phyloP scores from a whole-genome alignment of 35 echinoderm and acorn worm species.

The Ophioderma brevispina region DNA sequence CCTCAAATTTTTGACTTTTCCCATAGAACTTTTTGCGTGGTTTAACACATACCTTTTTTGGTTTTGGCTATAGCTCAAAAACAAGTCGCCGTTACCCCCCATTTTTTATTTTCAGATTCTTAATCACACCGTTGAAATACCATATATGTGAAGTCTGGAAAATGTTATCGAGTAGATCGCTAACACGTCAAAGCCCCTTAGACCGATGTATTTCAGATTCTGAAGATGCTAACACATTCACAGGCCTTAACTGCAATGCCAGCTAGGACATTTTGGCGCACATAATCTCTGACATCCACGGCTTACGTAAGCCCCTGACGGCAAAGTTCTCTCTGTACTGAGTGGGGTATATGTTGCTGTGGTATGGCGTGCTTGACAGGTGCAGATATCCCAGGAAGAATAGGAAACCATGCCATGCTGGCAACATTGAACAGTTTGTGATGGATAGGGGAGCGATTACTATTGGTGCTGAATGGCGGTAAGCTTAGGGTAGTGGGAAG shows the following conservation, averaged over 20 bases:
- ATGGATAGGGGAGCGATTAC: conserved; percentile 97
- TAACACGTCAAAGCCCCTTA: too few relatives aligned
- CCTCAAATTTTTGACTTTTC: too few relatives aligned
- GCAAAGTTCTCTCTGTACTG: conserved; percentile 93
- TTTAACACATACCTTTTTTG: too few relatives aligned
- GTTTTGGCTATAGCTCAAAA: too few relatives aligned
- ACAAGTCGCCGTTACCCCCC: too few relatives aligned
- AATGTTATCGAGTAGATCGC: too few relatives aligned
- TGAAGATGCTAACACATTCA: conserved; percentile 99
- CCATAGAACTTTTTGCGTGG: too few relatives aligned
- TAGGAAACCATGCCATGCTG: conserved; percentile 86
- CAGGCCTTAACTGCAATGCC: conserved; percentile 95
- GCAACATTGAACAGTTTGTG: conserved; percentile 95
- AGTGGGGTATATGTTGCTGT: conserved; percentile 98
- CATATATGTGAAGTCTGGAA: too few relatives aligned
- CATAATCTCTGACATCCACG: conserved; percentile 97
- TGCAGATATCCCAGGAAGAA: conserved; percentile 81
- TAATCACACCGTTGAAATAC: too few relatives aligned
- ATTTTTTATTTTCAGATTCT: too few relatives aligned
- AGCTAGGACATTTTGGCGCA: conserved; percentile 99
- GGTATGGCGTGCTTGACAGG: conserved; percentile 94
- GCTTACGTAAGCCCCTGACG: conserved; percentile 92
- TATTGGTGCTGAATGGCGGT: conserved; percentile 96
- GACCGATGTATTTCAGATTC: conserved; percentile 70
- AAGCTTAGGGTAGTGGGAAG: too few relatives aligned